Conservation (phyloP, 2,113 vertebrate species). For the Proteles cristata region DNA sequence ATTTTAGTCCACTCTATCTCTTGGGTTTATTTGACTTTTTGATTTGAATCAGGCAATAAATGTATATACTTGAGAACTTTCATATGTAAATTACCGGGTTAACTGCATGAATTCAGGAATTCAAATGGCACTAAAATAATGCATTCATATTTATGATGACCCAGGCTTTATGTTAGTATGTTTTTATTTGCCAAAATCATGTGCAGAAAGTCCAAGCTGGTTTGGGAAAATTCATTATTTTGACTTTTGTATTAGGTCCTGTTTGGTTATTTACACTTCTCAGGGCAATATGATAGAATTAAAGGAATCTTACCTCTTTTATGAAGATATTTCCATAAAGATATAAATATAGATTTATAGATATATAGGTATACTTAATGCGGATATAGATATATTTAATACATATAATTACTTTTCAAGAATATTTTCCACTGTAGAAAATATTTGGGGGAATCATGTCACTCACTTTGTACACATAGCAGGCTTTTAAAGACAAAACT, state of each 20-base stretch:
- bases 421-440: background rate
- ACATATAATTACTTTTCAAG: background rate
- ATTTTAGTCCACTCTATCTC: slow-evolving; percentile 31
- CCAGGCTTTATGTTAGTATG: background rate
- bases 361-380: background rate
- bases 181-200: background rate
- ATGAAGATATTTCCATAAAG: background rate
- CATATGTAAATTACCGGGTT: background rate
- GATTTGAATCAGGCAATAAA: background rate
- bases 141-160: background rate
- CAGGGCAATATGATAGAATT: background rate
- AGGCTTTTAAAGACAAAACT: background rate
- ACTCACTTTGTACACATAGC: background rate
- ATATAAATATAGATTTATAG: background rate
- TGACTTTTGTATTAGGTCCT: background rate
- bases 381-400: background rate
- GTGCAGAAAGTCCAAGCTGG: background rate
- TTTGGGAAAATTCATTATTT: background rate
- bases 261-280: background rate
- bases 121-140: background rate
- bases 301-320: background rate
- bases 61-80: background rate
- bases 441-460: background rate
- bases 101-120: background rate
- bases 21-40: slow-evolving; percentile 54